phyloP scores from a whole-genome alignment of 2,797 vertebrate genomes.

The Acropternis orthonyx region DNA sequence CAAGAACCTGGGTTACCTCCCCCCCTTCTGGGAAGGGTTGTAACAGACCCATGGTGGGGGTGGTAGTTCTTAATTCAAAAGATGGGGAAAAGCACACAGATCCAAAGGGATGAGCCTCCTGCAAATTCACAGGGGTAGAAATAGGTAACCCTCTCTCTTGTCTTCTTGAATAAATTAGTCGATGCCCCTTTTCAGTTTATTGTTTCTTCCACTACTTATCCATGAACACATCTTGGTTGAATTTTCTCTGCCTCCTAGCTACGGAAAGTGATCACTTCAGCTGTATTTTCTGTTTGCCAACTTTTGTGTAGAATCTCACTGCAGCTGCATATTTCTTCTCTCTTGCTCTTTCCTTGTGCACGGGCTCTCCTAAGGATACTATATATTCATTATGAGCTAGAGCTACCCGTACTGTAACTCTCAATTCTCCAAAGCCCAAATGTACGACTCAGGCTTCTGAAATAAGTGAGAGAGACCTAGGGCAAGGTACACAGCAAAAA shows the following conservation, averaged over 20 bases:
- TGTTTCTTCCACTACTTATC: not conserved
- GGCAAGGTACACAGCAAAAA: constrained; percentile 54
- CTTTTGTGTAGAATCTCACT: not conserved
- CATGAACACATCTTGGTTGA: not conserved
- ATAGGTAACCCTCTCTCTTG: not conserved
- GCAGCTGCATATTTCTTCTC: constrained; percentile 42
- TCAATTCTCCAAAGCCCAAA: constrained; percentile 43
- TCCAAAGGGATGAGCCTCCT: not conserved
- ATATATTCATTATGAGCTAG: constrained; percentile 58
- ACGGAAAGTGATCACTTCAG: not conserved
- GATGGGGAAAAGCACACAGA: not conserved
- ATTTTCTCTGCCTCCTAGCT: not conserved
- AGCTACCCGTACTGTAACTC: not conserved
- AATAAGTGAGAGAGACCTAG: constrained; percentile 39
- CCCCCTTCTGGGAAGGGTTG: too few relatives aligned
- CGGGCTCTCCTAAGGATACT: constrained; percentile 61
- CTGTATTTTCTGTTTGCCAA: constrained; percentile 11
- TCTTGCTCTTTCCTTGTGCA: not conserved
- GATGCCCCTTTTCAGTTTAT: not conserved
- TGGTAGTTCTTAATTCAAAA: not conserved
- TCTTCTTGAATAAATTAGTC: not conserved
- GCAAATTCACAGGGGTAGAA: not conserved
- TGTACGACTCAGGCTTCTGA: constrained; percentile 41
- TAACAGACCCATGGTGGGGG: not conserved
- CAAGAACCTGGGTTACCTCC: too few relatives aligned